These are phyloP conservation scores for Athetis lepigone DNA, from an alignment of 2,888 invertebrate genomes.

Conservation along the genomic window DNA sequence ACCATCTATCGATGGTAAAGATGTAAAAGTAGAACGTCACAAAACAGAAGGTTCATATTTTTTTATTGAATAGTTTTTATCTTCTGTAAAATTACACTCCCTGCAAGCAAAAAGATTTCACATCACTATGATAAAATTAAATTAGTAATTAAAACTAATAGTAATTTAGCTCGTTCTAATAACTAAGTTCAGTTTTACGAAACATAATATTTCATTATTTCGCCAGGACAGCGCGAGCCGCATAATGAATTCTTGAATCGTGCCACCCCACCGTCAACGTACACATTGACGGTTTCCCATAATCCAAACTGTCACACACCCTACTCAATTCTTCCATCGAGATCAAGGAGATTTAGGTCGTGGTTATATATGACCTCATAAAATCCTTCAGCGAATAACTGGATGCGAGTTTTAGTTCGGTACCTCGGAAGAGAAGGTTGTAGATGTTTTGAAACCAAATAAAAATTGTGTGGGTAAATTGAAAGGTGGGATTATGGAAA, in stretches of 20 bases:
- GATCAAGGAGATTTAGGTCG: constrained; percentile 74
- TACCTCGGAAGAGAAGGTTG: constrained; percentile 48
- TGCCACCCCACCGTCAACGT: constrained; percentile 39
- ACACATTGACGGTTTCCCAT: constrained; percentile 64
- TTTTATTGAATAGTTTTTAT: too few relatives aligned
- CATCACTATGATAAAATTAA: too few relatives aligned
- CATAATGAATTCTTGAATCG: constrained; percentile 49
- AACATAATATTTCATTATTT: constrained; percentile 9
- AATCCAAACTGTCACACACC: constrained; percentile 73
- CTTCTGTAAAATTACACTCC: too few relatives aligned
- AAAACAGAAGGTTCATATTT: too few relatives aligned
- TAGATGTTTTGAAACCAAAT: constrained; percentile 41
- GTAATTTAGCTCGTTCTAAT: not conserved
- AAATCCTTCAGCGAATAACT: constrained; percentile 59
- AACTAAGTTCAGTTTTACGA: not conserved
- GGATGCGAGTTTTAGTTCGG: constrained; percentile 57
- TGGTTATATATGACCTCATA: constrained; percentile 72
- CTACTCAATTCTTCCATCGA: constrained; percentile 69
- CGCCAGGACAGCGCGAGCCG: not conserved
- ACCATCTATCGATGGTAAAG: too few relatives aligned
- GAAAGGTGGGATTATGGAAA: constrained; percentile 43
- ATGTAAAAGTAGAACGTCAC: too few relatives aligned
- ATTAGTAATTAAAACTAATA: too few relatives aligned
- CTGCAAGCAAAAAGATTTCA: too few relatives aligned
- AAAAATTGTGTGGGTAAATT: constrained; percentile 47